Conservation (phyloP, 2,797 vertebrate species). For the Muscicapa comitata region DNA sequence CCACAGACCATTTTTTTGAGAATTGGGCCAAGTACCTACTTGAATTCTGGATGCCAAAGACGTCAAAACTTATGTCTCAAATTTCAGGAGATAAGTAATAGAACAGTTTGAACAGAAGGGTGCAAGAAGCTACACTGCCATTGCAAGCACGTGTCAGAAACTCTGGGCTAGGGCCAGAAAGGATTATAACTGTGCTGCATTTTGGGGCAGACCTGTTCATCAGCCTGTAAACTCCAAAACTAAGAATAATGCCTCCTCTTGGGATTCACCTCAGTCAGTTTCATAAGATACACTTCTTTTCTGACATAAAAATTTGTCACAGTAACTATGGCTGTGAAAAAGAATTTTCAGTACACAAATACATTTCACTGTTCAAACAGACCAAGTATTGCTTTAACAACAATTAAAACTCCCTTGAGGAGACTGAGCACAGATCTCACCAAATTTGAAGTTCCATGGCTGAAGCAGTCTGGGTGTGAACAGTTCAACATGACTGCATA, state of each 20-base stretch:
- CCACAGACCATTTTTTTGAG: neutral
- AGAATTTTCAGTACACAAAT: neutral
- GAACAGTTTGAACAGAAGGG: neutral
- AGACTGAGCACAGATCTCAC: neutral
- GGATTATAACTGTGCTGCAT: neutral
- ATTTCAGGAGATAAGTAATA: neutral
- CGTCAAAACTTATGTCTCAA: neutral
- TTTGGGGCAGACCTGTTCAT: neutral
- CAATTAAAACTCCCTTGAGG: neutral
- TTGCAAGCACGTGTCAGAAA: neutral
- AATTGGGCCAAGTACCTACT: neutral
- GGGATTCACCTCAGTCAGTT: neutral
- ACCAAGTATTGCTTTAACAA: neutral
- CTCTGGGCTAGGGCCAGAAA: neutral
- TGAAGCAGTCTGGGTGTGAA: neutral
- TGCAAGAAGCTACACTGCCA: neutral
- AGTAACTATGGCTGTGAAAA: neutral
- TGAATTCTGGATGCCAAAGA: neutral
- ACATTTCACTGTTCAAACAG: neutral
- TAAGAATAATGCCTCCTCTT: neutral
- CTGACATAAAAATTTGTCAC: neutral
- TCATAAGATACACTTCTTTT: accelerated
- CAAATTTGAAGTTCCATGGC: neutral
- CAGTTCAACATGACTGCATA: neutral
- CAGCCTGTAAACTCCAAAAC: neutral